These are phyloP conservation scores for Halictus ligatus DNA, from an alignment of 2,888 invertebrate genomes.

Conservation along the genomic window DNA sequence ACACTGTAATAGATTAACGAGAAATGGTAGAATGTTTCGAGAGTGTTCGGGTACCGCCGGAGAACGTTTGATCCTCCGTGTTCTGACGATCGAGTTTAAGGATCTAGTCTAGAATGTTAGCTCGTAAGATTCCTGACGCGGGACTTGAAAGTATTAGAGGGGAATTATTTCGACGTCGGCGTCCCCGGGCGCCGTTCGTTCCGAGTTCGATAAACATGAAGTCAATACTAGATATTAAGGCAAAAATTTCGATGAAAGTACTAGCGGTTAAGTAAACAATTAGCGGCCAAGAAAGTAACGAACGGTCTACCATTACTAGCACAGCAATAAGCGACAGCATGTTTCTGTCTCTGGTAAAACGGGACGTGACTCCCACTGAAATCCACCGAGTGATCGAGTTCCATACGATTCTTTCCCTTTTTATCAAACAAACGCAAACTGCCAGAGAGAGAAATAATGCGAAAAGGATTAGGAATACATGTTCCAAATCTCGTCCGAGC, in stretches of 20 bases:
- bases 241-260: conserved; percentile 67
- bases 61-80: conserved; percentile 23
- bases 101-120: conserved; percentile 35
- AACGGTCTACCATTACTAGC: conserved; percentile 59
- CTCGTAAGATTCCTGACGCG: conserved; percentile 15
- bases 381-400: neutral
- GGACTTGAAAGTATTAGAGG: conserved; percentile 55
- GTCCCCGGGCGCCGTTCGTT: conserved; percentile 19
- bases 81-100: conserved; percentile 7
- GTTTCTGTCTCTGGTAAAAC: conserved; percentile 55
- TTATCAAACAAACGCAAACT: conserved; percentile 7
- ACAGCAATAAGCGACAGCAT: conserved; percentile 71
- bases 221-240: conserved; percentile 45
- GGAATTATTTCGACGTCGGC: conserved; percentile 28
- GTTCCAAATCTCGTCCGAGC: conserved; percentile 76
- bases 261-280: conserved; percentile 55
- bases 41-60: neutral
- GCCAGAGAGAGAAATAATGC: conserved; percentile 55
- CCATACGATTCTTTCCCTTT: neutral
- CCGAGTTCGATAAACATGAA: conserved; percentile 53
- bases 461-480: conserved; percentile 57
- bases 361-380: conserved; percentile 10
- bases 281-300: conserved; percentile 39
- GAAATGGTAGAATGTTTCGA: neutral
- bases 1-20: conserved; percentile 4